Conservation (phyloP, 2,797 vertebrate species). For the Enteromius anoplus region DNA sequence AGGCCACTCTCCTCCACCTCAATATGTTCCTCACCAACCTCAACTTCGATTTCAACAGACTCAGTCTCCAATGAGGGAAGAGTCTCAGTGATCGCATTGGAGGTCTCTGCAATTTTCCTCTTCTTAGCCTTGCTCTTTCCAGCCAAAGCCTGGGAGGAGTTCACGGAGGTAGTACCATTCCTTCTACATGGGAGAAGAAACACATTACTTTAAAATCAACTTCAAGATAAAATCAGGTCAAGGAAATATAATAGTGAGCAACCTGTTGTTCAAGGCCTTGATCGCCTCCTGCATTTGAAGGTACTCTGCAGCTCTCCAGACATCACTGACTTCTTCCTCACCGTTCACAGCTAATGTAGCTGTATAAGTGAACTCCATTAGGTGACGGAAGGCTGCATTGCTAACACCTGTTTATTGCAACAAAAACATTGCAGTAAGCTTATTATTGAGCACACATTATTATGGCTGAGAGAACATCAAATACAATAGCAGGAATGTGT, state of each 20-base stretch:
- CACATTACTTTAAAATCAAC: background rate
- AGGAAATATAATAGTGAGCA: slow-evolving; percentile 31
- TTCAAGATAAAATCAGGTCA: background rate
- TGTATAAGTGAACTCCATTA: slow-evolving; percentile 98
- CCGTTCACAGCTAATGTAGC: slow-evolving; percentile 89
- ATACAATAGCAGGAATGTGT: background rate
- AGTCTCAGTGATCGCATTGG: slow-evolving; percentile 92
- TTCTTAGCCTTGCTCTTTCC: slow-evolving; percentile 84
- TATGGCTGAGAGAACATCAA: background rate
- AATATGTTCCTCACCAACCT: slow-evolving; percentile 83
- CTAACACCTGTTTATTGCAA: slow-evolving; percentile 85
- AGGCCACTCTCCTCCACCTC: slow-evolving; percentile 85
- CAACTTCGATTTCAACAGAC: slow-evolving; percentile 91
- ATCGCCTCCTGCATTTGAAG: slow-evolving; percentile 99
- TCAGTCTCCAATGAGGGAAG: slow-evolving; percentile 87
- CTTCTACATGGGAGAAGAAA: slow-evolving; percentile 69
- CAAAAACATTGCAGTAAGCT: slow-evolving; percentile 19
- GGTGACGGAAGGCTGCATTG: slow-evolving; percentile 92
- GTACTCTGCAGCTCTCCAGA: slow-evolving; percentile 98
- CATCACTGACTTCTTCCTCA: slow-evolving; percentile 91
- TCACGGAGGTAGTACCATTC: slow-evolving; percentile 76
- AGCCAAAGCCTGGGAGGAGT: slow-evolving; percentile 68
- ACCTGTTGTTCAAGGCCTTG: slow-evolving; percentile 94
- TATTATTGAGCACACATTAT: background rate
- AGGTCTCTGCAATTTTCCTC: slow-evolving; percentile 92